Conservation (phyloP, 2,797 vertebrate genomes). For the Silurus aristotelis region DNA sequence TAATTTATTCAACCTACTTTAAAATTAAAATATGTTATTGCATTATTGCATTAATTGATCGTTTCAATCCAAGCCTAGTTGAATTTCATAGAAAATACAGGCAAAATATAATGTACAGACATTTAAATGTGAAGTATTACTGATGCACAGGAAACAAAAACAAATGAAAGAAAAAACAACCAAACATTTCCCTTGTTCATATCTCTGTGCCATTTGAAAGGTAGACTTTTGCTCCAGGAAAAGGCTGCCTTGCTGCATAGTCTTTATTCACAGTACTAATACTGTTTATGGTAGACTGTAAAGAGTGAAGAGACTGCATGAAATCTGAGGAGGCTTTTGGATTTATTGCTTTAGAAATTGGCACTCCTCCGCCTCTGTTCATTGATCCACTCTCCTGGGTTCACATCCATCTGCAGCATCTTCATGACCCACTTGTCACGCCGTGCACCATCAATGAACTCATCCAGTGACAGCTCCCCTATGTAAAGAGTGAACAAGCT, state of each 20-base stretch:
- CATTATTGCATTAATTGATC: not conserved
- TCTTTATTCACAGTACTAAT: slow-evolving; percentile 2
- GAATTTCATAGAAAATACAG: not conserved
- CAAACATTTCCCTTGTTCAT: not conserved
- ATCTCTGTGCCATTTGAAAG: not conserved
- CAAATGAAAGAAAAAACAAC: not conserved
- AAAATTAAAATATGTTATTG: too few species aligned
- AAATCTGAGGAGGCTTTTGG: slow-evolving; percentile 19
- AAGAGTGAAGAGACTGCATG: slow-evolving; percentile 5
- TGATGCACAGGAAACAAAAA: slow-evolving; percentile 2
- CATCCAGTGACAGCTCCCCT: slow-evolving; percentile 91
- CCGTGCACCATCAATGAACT: slow-evolving; percentile 89
- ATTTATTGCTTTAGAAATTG: slow-evolving; percentile 66
- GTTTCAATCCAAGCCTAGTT: not conserved
- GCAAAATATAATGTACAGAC: not conserved
- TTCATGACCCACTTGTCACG: slow-evolving; percentile 97
- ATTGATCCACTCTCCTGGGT: slow-evolving; percentile 84
- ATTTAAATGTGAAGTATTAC: slow-evolving; percentile 11
- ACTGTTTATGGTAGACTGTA: slow-evolving; percentile 10
- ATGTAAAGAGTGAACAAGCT: slow-evolving; percentile 26
- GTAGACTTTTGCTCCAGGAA: slow-evolving; percentile 13
- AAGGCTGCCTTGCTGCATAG: slow-evolving; percentile 17
- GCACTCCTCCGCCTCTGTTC: slow-evolving; percentile 78
- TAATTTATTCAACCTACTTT: not conserved
- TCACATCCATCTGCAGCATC: slow-evolving; percentile 94